phyloP scores from a whole-genome alignment of 2,888 invertebrate genomes.

The Oscheius sp. region DNA sequence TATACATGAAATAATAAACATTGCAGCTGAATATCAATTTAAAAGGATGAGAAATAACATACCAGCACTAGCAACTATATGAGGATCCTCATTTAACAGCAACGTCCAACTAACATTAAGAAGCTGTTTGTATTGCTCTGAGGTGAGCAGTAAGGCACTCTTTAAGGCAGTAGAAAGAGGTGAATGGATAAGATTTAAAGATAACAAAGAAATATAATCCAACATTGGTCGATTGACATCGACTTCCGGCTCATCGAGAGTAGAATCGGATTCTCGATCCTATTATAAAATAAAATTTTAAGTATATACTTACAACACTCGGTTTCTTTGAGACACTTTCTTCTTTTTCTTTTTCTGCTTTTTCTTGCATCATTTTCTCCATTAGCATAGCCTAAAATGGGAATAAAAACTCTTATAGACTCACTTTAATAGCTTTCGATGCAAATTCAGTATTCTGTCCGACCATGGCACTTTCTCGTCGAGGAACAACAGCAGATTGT shows the following conservation, averaged over 20 bases:
- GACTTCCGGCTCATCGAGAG: slow-evolving; percentile 46
- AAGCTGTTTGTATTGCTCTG: slow-evolving; percentile 76
- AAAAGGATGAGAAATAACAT: no score
- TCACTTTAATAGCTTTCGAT: slow-evolving; percentile 62
- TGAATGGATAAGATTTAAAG: slow-evolving; percentile 79
- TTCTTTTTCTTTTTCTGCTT: slow-evolving; percentile 62
- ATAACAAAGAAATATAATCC: slow-evolving; percentile 74
- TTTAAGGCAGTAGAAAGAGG: slow-evolving; percentile 87
- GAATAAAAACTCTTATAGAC: background rate
- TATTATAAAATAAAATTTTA: background rate
- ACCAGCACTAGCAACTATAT: slow-evolving; percentile 74
- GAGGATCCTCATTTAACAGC: slow-evolving; percentile 85
- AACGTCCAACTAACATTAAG: slow-evolving; percentile 94
- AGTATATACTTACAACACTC: slow-evolving; percentile 35
- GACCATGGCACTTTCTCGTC: slow-evolving; percentile 68
- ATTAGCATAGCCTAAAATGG: slow-evolving; percentile 58
- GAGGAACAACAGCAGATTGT: slow-evolving; percentile 56
- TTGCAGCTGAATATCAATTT: slow-evolving; percentile 78
- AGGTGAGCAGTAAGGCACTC: slow-evolving; percentile 85
- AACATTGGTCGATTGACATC: slow-evolving; percentile 49
- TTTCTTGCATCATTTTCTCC: slow-evolving; percentile 68
- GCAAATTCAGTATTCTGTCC: slow-evolving; percentile 63
- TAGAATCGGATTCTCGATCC: slow-evolving; percentile 53
- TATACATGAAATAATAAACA: slow-evolving; percentile 91
- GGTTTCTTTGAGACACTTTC: slow-evolving; percentile 57